Conservation (phyloP, 2,797 vertebrate species). For the Enteromius fasciolatus region DNA sequence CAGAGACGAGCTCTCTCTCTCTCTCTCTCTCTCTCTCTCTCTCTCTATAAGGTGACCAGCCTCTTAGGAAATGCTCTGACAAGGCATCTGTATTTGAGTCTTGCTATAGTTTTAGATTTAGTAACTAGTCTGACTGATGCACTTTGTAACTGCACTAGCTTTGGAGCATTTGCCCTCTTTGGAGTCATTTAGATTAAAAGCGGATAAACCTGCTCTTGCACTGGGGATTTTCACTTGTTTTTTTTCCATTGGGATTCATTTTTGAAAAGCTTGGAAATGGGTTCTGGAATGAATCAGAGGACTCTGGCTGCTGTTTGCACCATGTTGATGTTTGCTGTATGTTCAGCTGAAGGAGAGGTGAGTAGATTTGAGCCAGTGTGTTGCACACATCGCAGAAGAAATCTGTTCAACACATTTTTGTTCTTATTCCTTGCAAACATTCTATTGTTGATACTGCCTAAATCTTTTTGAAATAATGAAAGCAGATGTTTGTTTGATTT, state of each 20-base stretch:
- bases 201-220: conserved; percentile 37
- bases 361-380: too few species aligned
- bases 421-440: background rate
- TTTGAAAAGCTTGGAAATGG: conserved; percentile 35
- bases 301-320: background rate
- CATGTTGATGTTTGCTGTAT: conserved; percentile 37
- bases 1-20: conserved; percentile 29
- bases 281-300: conserved; percentile 34
- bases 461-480: background rate
- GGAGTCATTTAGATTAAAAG: background rate
- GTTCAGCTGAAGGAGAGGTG: conserved; percentile 46
- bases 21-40: conserved; percentile 37
- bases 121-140: conserved; percentile 10
- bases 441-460: background rate
- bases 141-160: background rate
- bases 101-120: conserved; percentile 4
- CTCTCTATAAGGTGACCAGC: conserved; percentile 56
- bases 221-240: conserved; percentile 20
- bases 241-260: background rate
- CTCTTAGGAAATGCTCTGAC: conserved; percentile 44
- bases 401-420: background rate
- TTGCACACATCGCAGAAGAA: background rate
- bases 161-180: background rate
- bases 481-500: too few species aligned
- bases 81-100: conserved; percentile 31